Percentiles rank a stretch among this genome's conserved stretches.
Evolutionary conservation across 2,888 invertebrate genomes (phyloP).

Genomic region (Oscheius sp.): DNA sequence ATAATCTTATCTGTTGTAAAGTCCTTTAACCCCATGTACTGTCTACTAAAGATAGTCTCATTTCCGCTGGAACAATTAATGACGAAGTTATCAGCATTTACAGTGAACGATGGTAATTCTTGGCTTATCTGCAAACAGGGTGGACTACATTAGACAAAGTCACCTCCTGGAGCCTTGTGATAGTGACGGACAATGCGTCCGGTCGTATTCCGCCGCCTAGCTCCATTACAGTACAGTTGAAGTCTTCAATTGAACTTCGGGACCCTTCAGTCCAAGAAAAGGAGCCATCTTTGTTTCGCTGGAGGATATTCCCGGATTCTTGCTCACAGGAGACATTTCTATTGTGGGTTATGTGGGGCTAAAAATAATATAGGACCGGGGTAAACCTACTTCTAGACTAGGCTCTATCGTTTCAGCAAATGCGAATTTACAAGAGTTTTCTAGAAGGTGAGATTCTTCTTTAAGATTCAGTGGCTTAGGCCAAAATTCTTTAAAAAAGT

Average conservation of each 20-base stretch:
- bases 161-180: neutral
- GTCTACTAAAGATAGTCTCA: conserved; percentile 40
- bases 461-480: neutral
- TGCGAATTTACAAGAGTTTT: conserved; percentile 45
- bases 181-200: conserved; percentile 14
- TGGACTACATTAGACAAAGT: neutral
- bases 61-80: conserved; percentile 42
- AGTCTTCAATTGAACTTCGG: neutral
- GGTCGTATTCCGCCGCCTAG: conserved; percentile 44
- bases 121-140: conserved; percentile 38
- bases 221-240: conserved; percentile 41
- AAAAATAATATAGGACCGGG: neutral
- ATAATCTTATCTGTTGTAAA: neutral
- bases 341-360: conserved; percentile 8
- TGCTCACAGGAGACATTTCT: neutral
- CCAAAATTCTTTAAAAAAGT: neutral
- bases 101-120: conserved; percentile 37
- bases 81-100: conserved; percentile 52
- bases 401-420: conserved; percentile 46
- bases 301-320: neutral
- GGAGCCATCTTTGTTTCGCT: conserved; percentile 1
- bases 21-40: conserved; percentile 50
- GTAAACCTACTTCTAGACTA: conserved; percentile 36
- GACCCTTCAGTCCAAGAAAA: neutral
- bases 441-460: conserved; percentile 42